phyloP scores from a whole-genome alignment of 2,888 invertebrate genomes.

The Standfussiana lucernea region DNA sequence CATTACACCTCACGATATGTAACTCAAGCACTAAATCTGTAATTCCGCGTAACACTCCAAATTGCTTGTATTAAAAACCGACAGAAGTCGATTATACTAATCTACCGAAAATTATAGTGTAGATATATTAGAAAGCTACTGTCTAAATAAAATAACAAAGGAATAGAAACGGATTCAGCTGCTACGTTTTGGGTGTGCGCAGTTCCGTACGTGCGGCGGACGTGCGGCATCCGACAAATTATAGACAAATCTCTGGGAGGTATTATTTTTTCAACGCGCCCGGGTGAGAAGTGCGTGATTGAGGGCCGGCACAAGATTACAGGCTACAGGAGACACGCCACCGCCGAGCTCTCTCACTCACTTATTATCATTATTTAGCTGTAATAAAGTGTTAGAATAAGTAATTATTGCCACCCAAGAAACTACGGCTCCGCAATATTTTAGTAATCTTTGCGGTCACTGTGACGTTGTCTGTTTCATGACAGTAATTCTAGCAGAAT shows the following conservation, averaged over 20 bases:
- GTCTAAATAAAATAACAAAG: constrained; percentile 82
- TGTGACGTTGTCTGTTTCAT: constrained; percentile 48
- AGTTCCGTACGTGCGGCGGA: constrained; percentile 67
- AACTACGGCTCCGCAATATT: constrained; percentile 49
- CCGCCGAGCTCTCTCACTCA: constrained; percentile 85
- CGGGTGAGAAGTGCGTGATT: constrained; percentile 91
- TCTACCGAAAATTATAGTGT: constrained; percentile 76
- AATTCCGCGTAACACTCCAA: constrained; percentile 61
- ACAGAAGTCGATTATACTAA: constrained; percentile 65
- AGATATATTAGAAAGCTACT: constrained; percentile 82
- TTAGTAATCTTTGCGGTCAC: constrained; percentile 63
- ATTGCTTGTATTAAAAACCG: constrained; percentile 61
- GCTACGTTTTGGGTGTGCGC: constrained; percentile 70
- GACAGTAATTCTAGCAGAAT: constrained; percentile 52
- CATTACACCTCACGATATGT: constrained; percentile 19
- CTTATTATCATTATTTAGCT: constrained; percentile 88
- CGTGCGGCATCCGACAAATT: constrained; percentile 88
- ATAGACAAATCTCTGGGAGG: constrained; percentile 88
- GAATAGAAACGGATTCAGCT: constrained; percentile 79
- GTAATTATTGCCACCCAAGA: constrained; percentile 87
- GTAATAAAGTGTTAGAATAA: constrained; percentile 88
- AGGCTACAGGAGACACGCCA: constrained; percentile 86
- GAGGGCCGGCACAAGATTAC: constrained; percentile 89
- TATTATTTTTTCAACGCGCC: constrained; percentile 90
- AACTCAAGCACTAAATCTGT: constrained; percentile 35